Evolutionary conservation across 2,888 invertebrate genomes (phyloP).

Genomic region (Idaea dimidiata): DNA sequence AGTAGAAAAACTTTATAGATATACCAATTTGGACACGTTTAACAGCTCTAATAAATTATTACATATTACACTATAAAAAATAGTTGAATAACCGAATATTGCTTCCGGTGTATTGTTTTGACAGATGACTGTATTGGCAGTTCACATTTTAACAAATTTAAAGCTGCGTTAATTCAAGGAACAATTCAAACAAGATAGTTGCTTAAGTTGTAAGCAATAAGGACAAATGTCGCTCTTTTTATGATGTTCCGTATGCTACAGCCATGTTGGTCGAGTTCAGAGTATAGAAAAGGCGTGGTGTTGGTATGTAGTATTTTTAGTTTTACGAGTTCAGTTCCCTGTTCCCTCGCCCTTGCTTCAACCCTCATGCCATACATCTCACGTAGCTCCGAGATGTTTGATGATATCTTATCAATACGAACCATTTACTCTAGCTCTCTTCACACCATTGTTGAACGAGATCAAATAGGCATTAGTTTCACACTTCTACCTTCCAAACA

Average conservation of each 20-base stretch:
- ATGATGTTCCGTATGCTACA: conserved; percentile 27
- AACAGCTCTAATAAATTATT: neutral
- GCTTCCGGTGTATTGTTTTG: conserved; percentile 70
- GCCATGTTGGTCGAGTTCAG: conserved; percentile 25
- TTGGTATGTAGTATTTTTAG: conserved; percentile 69
- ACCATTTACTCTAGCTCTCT: neutral
- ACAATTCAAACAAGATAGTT: neutral
- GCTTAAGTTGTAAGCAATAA: conserved; percentile 1
- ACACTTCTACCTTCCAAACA: neutral
- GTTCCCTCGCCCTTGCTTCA: conserved; percentile 37
- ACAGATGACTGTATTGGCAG: conserved; percentile 56
- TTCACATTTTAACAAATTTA: conserved; percentile 23
- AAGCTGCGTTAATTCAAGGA: conserved; percentile 12
- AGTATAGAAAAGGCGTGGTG: conserved; percentile 50
- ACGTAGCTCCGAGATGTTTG: conserved; percentile 26
- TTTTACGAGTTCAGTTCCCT: conserved; percentile 73
- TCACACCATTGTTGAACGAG: neutral
- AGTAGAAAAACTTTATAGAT: neutral
- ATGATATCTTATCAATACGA: conserved; percentile 2
- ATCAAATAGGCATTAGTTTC: neutral
- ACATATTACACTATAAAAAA: neutral
- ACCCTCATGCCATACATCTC: conserved; percentile 30
- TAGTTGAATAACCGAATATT: conserved; percentile 50
- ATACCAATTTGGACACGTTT: neutral
- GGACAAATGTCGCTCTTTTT: neutral